phyloP scores from a whole-genome alignment of 2,888 invertebrate species.

The Lycophotia porphyrea region DNA sequence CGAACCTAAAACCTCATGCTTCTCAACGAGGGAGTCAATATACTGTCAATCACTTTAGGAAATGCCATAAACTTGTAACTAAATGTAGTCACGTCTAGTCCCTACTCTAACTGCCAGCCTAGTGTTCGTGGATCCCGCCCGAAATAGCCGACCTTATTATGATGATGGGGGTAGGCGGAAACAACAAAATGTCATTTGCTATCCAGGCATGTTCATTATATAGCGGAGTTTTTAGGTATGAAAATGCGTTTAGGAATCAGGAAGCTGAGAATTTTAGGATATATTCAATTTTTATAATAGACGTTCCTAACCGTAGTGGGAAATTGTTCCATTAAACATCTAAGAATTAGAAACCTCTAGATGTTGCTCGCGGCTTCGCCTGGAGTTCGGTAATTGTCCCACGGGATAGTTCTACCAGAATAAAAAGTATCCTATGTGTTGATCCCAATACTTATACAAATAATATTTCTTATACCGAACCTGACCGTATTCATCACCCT shows the following conservation, averaged over 20 bases:
- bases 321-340: no score
- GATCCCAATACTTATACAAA: background rate
- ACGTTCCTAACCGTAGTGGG: background rate
- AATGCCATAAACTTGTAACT: background rate
- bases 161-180: background rate
- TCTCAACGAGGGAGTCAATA: background rate
- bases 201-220: background rate
- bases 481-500: background rate
- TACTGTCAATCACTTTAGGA: background rate
- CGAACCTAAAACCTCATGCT: background rate
- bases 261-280: background rate
- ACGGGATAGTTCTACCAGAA: no score
- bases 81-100: background rate
- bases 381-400: no score
- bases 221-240: background rate
- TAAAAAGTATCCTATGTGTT: no score
- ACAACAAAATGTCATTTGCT: background rate
- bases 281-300: background rate
- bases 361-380: background rate
- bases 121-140: background rate
- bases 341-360: no score
- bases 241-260: background rate
- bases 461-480: background rate
- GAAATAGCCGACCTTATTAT: background rate
- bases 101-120: background rate